Conservation (phyloP, 2,888 invertebrate species). For the Dolichopus griseipennis region DNA sequence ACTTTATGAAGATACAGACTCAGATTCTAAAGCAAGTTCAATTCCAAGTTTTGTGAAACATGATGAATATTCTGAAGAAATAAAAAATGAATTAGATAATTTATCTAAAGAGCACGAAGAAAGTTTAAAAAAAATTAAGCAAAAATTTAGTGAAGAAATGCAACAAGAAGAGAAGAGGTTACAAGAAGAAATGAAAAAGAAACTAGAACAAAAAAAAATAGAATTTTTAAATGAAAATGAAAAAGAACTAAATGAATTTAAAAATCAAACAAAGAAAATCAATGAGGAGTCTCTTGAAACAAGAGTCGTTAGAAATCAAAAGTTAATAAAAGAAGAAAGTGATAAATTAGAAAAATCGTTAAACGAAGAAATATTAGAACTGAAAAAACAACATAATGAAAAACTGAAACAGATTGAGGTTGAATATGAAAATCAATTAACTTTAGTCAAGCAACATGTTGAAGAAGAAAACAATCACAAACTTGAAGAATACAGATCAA, state of each 20-base stretch:
- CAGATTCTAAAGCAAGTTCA: slow-evolving; percentile 39
- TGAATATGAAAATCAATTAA: slow-evolving; percentile 38
- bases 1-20: slow-evolving; percentile 41
- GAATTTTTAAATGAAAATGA: slow-evolving; percentile 34
- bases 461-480: slow-evolving; percentile 44
- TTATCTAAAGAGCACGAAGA: slow-evolving; percentile 31
- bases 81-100: slow-evolving; percentile 49
- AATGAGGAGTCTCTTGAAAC: slow-evolving; percentile 27
- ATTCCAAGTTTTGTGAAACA: slow-evolving; percentile 39
- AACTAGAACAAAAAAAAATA: slow-evolving; percentile 42
- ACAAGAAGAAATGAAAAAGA: slow-evolving; percentile 46
- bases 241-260: slow-evolving; percentile 27
- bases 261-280: slow-evolving; percentile 31
- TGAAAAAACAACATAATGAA: slow-evolving; percentile 35
- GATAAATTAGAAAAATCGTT: slow-evolving; percentile 39
- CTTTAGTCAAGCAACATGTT: slow-evolving; percentile 45
- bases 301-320: slow-evolving; percentile 42
- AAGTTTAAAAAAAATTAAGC: slow-evolving; percentile 45
- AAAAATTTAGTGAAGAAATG: slow-evolving; percentile 44
- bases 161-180: slow-evolving; percentile 45
- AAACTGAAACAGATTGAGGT: slow-evolving; percentile 42
- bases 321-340: slow-evolving; percentile 43
- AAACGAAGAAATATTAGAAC: slow-evolving; percentile 31
- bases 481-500: slow-evolving; percentile 37
- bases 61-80: slow-evolving; percentile 31